Percentiles rank a stretch among this genome's conserved stretches.
Conservation (phyloP, 2,888 invertebrate genomes). For the Drosophila cognata region DNA sequence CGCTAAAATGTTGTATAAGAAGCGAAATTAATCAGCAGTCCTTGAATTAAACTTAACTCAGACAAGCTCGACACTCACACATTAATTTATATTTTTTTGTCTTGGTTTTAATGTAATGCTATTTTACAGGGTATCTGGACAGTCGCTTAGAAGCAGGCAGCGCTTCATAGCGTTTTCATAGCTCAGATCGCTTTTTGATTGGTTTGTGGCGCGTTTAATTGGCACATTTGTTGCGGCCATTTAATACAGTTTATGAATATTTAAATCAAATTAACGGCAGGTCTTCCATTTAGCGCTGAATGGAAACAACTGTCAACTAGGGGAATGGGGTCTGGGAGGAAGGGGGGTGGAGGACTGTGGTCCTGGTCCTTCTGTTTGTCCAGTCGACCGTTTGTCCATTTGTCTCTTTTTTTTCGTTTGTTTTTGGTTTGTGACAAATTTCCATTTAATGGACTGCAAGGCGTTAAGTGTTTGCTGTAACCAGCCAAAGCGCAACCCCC, state of each 20-base stretch:
- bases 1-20: neutral
- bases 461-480: constrained; percentile 78
- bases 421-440: constrained; percentile 64
- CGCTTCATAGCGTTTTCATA: neutral
- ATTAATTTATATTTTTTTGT: neutral
- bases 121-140: constrained; percentile 15
- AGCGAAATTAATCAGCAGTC: neutral
- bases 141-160: neutral
- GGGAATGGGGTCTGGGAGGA: accelerated
- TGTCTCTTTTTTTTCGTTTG: constrained; percentile 37
- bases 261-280: constrained; percentile 77
- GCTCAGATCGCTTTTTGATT: constrained; percentile 43
- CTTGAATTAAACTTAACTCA: neutral
- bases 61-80: neutral
- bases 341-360: neutral
- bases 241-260: constrained; percentile 80
- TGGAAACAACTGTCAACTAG: constrained; percentile 37
- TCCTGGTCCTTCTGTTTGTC: neutral
- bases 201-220: constrained; percentile 64
- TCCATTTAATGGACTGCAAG: constrained; percentile 80
- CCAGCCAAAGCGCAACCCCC: constrained; percentile 55
- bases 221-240: constrained; percentile 72
- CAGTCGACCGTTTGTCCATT: constrained; percentile 15
- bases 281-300: constrained; percentile 64
- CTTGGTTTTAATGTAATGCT: neutral